Evolutionary conservation across 1,140 invertebrate genomes (phyloP), one percentile per base, ranked within the genome.

Genomic region (Choristoneura fumiferana): DNA sequence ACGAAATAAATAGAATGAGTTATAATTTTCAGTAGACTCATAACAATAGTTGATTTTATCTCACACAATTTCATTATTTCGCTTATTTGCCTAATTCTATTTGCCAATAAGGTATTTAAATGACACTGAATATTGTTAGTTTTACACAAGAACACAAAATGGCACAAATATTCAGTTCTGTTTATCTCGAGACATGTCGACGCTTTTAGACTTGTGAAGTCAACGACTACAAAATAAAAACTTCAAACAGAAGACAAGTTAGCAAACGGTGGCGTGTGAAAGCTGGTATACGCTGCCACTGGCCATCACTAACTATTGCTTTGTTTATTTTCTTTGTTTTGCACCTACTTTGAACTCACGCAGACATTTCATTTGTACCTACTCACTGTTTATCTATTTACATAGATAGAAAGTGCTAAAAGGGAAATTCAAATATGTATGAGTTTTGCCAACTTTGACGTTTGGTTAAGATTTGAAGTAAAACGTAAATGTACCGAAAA

Each of bases 211-310:
- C 3, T 6, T 29, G 17, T 18, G 14, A 17, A 18, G 43, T 18
- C 40, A 17, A 18, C 40, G 18, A 29, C 40, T 18, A 49, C 43
- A 49, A 49, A 49, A 49, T 17, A 49, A 49, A 49, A 49, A 49
- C 43, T 22, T 49, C 43, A 49, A 49, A 49, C 43, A 49, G 10
- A 66, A 63, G 57, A 60, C 10, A 17, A 57, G 34, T 56, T 62
- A 58, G 57, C 38, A 29, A 36, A 33, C 33, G 58, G 69, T 65
- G 53, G 62, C 69, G 63, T 70, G 65, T 68, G 63, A 71, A 72
- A 66, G 61, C 57, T 33, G 43, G 54, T 36, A 40, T 64, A 18
- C 35, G 38, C 62, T 60, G 54, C 57, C 55, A 56, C 56, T 54
- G 57, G 52, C 37, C 58, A 29, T 73, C 71, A 73, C 73, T 65